These are phyloP conservation scores for Scophthalmus maximus DNA, from an alignment of 2,113 vertebrate species.

Conservation along the genomic window DNA sequence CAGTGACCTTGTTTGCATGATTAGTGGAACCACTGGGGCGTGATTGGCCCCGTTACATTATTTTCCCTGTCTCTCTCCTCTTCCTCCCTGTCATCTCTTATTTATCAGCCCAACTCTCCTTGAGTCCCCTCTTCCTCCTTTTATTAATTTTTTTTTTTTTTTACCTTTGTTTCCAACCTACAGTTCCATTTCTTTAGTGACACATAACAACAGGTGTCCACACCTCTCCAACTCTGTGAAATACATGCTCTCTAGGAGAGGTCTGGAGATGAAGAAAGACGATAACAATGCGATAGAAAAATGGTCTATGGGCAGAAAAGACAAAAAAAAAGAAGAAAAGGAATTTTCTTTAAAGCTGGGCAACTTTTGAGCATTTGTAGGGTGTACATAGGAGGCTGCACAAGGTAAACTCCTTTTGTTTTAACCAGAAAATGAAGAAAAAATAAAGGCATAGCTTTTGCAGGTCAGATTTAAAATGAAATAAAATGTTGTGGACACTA, in stretches of 20 bases:
- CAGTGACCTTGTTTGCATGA: conserved; percentile 82
- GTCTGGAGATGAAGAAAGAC: too few relatives aligned
- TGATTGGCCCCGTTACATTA: conserved; percentile 74
- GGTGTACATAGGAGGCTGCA: not conserved
- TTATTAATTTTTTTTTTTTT: too few relatives aligned
- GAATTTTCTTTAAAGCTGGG: not conserved
- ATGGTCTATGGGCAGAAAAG: not conserved
- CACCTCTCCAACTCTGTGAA: too few relatives aligned
- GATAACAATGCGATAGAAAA: not conserved
- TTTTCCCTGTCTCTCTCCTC: conserved; percentile 52
- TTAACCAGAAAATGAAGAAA: not conserved
- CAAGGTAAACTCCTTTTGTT: not conserved
- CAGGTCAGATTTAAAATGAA: too few relatives aligned
- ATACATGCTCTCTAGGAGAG: too few relatives aligned
- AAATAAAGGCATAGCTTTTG: not conserved
- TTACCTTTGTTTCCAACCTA: conserved; percentile 34
- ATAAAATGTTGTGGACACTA: too few relatives aligned
- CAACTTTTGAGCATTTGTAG: not conserved
- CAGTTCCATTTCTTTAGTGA: conserved; percentile 15
- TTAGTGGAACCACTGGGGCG: conserved; percentile 79
- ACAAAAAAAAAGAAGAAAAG: too few relatives aligned
- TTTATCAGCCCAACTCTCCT: conserved; percentile 68
- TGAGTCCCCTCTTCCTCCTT: conserved; percentile 36
- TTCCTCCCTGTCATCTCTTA: conserved; percentile 73
- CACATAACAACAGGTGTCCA: conserved; percentile 17